A percentile compares a stretch with the other conserved stretches of the same genome.
phyloP scores from a whole-genome alignment of 2,113 vertebrate genomes.

The Megalops atlanticus region DNA sequence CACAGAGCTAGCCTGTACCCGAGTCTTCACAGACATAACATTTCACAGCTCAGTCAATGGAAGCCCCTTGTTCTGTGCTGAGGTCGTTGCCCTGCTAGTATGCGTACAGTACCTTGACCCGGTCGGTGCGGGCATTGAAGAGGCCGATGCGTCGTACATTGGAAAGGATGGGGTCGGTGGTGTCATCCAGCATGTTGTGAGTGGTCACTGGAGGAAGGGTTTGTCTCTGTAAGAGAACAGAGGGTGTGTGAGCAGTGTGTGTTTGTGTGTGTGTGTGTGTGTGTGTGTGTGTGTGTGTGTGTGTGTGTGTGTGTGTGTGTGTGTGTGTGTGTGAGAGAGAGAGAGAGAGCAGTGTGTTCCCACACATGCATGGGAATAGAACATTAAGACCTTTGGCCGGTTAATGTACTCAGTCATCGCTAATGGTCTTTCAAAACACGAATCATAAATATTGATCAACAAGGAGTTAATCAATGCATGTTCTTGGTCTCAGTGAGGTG shows the following conservation, averaged over 20 bases:
- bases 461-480: too few relatives aligned
- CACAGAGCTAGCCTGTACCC: not conserved
- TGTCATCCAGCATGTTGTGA: conserved; percentile 94
- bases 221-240: conserved; percentile 74
- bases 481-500: too few relatives aligned
- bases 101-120: conserved; percentile 84
- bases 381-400: not conserved
- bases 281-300: not conserved
- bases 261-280: not conserved
- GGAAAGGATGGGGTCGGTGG: conserved; percentile 85
- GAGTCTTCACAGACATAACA: not conserved
- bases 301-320: conserved; percentile 15
- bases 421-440: not conserved
- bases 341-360: not conserved
- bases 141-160: conserved; percentile 89
- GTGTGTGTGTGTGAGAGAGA: not conserved
- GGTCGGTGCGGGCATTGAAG: conserved; percentile 88
- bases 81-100: not conserved
- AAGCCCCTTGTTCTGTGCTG: not conserved
- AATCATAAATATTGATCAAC: too few relatives aligned
- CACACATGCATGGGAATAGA: too few relatives aligned
- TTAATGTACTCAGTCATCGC: not conserved
- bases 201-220: conserved; percentile 93
- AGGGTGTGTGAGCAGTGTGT: not conserved
- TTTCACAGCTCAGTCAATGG: too few relatives aligned